Conservation (phyloP, 2,797 vertebrate genomes). For the Dermochelys coriacea region DNA sequence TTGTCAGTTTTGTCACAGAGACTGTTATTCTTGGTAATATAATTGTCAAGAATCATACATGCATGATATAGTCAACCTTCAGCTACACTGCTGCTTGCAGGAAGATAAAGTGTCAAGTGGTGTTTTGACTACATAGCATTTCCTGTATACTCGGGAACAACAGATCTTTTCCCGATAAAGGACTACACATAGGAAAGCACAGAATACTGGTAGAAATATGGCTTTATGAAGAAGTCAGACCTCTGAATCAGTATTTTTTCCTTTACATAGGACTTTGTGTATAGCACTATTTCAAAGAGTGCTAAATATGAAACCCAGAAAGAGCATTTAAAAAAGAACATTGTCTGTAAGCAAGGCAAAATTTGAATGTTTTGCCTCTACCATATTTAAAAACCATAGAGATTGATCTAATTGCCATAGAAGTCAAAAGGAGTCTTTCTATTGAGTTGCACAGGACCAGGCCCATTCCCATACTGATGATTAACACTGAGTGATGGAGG, state of each 20-base stretch:
- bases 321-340: not conserved
- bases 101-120: not conserved
- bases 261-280: not conserved
- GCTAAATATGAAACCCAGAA: not conserved
- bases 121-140: slow-evolving; percentile 38
- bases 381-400: not conserved
- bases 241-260: not conserved
- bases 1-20: slow-evolving; percentile 18
- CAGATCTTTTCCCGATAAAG: not conserved
- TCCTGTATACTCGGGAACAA: slow-evolving; percentile 6
- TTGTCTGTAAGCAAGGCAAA: not conserved
- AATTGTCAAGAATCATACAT: slow-evolving; percentile 28
- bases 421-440: not conserved
- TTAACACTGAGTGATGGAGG: not conserved
- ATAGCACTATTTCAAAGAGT: not conserved
- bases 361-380: not conserved
- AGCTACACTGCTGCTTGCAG: not conserved
- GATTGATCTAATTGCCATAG: not conserved
- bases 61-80: slow-evolving; percentile 3
- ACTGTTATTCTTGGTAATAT: slow-evolving; percentile 32
- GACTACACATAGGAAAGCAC: slow-evolving; percentile 5
- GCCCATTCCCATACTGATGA: not conserved
- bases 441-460: not conserved
- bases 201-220: not conserved
- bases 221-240: not conserved